These are phyloP conservation scores for Percopsis omiscomaycus DNA, from an alignment of 2,797 vertebrate genomes.

Conservation along the genomic window DNA sequence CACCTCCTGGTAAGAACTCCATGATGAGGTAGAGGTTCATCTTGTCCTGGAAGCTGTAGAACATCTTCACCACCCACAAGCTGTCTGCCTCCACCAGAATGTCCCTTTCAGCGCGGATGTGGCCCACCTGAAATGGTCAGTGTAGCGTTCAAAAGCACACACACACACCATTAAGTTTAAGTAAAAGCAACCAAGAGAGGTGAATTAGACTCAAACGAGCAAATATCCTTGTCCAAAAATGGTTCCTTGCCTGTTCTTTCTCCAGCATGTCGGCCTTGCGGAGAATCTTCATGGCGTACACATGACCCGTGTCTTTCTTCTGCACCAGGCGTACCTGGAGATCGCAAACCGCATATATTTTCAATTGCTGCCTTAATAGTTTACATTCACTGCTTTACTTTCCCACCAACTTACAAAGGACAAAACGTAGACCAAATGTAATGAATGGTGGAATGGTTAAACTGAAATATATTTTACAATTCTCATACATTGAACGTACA, in stretches of 20 bases:
- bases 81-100: constrained; percentile 98
- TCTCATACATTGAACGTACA: no score
- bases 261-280: constrained; percentile 99
- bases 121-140: constrained; percentile 83
- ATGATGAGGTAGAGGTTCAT: constrained; percentile 99
- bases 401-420: no score
- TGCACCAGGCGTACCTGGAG: constrained; percentile 92
- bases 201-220: background rate
- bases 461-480: no score
- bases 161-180: background rate
- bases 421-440: no score
- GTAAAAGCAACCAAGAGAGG: no score
- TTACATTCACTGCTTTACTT: no score
- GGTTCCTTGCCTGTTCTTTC: constrained; percentile 89
- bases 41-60: constrained; percentile 99
- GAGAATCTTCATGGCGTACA: constrained; percentile 98
- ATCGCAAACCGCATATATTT: background rate
- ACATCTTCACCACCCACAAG: constrained; percentile 99
- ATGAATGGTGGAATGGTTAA: no score
- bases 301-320: constrained; percentile 98
- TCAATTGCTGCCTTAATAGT: no score
- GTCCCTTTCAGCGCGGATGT: constrained; percentile 96
- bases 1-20: constrained; percentile 99
- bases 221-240: background rate
- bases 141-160: background rate